A percentile compares a stretch with the other conserved stretches of the same genome.
These are phyloP conservation scores for Rhagonycha lutea DNA, from an alignment of 2,888 invertebrate genomes.

Conservation along the genomic window DNA sequence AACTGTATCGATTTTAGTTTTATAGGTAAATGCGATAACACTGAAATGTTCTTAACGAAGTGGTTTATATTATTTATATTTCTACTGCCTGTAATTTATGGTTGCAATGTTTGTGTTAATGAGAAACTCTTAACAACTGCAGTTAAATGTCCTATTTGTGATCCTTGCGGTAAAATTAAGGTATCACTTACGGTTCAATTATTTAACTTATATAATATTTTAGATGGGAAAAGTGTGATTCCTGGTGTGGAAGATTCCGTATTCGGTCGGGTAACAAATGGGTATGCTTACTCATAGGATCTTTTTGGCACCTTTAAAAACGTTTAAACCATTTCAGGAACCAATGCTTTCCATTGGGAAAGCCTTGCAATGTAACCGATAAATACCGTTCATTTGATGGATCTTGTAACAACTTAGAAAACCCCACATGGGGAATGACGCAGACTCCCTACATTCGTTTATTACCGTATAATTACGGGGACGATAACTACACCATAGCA, in stretches of 20 bases:
- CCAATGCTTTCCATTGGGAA: constrained; percentile 27
- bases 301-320: background rate
- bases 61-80: background rate
- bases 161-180: background rate
- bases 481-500: constrained; percentile 66
- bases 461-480: constrained; percentile 68
- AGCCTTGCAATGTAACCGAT: constrained; percentile 53
- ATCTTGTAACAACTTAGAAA: constrained; percentile 77
- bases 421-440: constrained; percentile 73
- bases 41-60: background rate
- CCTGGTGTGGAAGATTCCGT: background rate
- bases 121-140: background rate
- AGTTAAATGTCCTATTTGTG: background rate
- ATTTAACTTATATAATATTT: background rate
- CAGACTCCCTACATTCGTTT: constrained; percentile 67
- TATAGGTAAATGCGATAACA: too few relatives aligned
- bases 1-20: too few relatives aligned
- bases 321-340: background rate
- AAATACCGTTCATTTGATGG: constrained; percentile 78
- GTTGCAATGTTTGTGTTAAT: background rate
- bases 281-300: background rate
- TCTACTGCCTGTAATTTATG: background rate
- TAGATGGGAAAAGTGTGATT: background rate
- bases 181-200: background rate
- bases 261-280: background rate